Conservation (phyloP, 2,797 vertebrate genomes). For the Agapornis canus region DNA sequence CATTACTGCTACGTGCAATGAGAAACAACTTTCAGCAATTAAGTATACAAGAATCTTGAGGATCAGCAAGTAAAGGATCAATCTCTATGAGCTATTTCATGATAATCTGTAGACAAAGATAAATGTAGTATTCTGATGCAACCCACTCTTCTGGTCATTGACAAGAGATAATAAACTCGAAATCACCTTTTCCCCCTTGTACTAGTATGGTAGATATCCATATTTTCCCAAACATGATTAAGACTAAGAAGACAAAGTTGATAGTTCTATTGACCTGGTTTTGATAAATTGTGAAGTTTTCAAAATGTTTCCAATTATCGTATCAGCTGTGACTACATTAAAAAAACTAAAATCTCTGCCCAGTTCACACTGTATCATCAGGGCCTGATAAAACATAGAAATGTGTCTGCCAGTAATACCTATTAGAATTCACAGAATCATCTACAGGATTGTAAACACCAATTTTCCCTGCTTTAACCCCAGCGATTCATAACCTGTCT, state of each 20-base stretch:
- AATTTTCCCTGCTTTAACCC: neutral
- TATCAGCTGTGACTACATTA: neutral
- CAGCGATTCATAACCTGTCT: neutral
- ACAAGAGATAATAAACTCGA: neutral
- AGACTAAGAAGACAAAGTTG: neutral
- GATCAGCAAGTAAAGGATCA: neutral
- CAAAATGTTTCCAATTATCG: neutral
- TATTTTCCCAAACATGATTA: neutral
- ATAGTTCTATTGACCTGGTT: neutral
- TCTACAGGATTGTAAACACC: neutral
- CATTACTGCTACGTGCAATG: neutral
- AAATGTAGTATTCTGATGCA: neutral
- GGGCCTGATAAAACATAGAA: neutral
- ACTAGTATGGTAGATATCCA: accelerated
- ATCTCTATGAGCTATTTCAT: neutral
- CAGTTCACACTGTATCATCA: neutral
- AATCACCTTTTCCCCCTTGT: neutral
- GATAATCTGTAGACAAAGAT: neutral
- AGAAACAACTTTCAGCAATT: neutral
- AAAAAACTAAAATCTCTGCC: neutral
- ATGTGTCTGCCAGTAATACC: neutral
- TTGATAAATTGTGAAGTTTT: neutral
- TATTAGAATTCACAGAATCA: neutral
- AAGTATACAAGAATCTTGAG: neutral
- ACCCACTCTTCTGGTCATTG: neutral